phyloP scores from a whole-genome alignment of 2,113 vertebrate species.

The Oreochromis tanganicae region DNA sequence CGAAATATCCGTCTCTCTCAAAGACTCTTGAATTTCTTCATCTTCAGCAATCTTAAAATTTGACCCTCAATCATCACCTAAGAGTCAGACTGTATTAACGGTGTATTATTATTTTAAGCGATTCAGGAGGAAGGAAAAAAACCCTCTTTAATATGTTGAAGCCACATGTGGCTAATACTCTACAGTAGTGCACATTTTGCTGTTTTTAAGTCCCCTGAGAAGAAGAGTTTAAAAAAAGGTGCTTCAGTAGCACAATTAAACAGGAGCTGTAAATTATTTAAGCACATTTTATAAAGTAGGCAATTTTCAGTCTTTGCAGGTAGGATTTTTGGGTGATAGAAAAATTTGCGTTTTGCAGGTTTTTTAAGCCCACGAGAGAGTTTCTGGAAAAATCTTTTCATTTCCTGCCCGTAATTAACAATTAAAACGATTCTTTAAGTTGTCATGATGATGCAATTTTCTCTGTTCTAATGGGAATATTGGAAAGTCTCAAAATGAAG shows the following conservation, averaged over 20 bases:
- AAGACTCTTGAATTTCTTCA: background rate
- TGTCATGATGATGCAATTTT: background rate
- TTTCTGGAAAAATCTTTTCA: background rate
- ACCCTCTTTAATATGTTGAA: constrained; percentile 12
- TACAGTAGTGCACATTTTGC: constrained; percentile 35
- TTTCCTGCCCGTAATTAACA: background rate
- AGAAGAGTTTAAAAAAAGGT: background rate
- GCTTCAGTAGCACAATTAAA: constrained; percentile 60
- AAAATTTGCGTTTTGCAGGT: background rate
- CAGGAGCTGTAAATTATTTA: constrained; percentile 58
- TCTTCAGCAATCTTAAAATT: constrained; percentile 3
- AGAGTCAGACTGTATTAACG: background rate
- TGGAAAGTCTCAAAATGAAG: background rate
- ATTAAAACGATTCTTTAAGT: background rate
- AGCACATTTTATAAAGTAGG: constrained; percentile 22
- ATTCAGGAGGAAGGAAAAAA: background rate
- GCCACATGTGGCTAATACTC: constrained; percentile 8
- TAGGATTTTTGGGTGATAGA: background rate
- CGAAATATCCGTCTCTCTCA: constrained; percentile 17
- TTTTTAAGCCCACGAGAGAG: background rate
- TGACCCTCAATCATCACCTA: background rate
- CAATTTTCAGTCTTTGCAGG: background rate
- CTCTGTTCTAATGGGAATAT: background rate
- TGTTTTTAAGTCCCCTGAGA: constrained; percentile 48
- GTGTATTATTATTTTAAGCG: background rate